These are phyloP conservation scores for Drosophila neocordata DNA, from an alignment of 1,140 invertebrate genomes.

Conservation along the genomic window DNA sequence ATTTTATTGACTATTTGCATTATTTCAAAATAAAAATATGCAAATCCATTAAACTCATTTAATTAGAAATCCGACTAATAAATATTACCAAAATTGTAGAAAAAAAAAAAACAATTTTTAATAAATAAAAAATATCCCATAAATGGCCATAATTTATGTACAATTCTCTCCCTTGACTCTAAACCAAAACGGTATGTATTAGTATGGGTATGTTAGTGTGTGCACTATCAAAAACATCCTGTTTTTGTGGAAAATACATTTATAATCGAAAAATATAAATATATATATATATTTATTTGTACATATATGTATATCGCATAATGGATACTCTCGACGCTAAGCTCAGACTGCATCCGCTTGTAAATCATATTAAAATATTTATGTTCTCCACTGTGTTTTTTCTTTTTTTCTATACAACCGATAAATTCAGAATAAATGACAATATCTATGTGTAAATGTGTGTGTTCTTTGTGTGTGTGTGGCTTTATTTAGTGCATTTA, in stretches of 20 bases:
- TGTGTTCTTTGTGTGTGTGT: slow-evolving; percentile 10
- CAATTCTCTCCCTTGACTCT: slow-evolving; percentile 37
- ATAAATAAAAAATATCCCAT: slow-evolving; percentile 29
- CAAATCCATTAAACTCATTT: background rate
- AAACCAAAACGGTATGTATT: slow-evolving; percentile 21
- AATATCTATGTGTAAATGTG: slow-evolving; percentile 42
- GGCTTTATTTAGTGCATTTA: slow-evolving; percentile 73
- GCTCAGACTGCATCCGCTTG: slow-evolving; percentile 70
- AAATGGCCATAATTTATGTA: slow-evolving; percentile 40
- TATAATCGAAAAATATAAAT: slow-evolving; percentile 34
- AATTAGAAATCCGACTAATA: slow-evolving; percentile 1
- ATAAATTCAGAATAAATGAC: slow-evolving; percentile 69
- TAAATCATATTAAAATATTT: slow-evolving; percentile 80
- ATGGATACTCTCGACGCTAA: slow-evolving; percentile 46
- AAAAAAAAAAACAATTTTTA: background rate
- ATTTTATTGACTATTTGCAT: background rate
- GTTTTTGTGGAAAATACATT: slow-evolving; percentile 54
- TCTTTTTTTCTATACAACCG: slow-evolving; percentile 28
- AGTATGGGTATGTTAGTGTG: background rate
- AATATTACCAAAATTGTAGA: slow-evolving; percentile 5
- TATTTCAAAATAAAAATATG: background rate
- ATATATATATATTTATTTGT: slow-evolving; percentile 34
- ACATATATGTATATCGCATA: slow-evolving; percentile 21
- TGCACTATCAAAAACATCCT: slow-evolving; percentile 55
- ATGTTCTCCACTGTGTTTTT: slow-evolving; percentile 49